Conservation (phyloP, 2,888 invertebrate species). For the Danaus chrysippus region DNA sequence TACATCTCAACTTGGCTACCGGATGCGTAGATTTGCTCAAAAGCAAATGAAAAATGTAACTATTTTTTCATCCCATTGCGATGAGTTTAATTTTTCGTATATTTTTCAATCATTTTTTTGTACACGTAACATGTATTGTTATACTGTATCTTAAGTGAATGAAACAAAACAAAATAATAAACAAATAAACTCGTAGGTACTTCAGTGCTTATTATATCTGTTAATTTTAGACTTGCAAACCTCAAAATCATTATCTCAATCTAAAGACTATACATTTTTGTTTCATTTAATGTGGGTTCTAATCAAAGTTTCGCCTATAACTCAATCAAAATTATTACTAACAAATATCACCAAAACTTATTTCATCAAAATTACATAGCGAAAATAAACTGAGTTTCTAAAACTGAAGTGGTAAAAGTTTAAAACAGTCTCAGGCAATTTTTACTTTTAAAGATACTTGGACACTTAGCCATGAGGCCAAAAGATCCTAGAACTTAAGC, state of each 20-base stretch:
- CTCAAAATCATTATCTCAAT: too few relatives aligned
- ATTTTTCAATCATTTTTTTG: background rate
- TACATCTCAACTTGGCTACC: conserved; percentile 24
- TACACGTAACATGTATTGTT: too few relatives aligned
- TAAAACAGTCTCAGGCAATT: conserved; percentile 66
- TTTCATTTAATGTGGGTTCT: background rate
- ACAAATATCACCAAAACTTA: background rate
- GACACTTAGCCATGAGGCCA: conserved; percentile 68
- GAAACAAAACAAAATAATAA: too few relatives aligned
- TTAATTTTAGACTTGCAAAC: too few relatives aligned
- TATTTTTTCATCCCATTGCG: background rate
- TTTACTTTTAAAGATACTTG: conserved; percentile 68
- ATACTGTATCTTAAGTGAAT: too few relatives aligned
- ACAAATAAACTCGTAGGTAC: too few relatives aligned
- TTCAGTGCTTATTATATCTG: too few relatives aligned
- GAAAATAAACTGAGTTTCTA: conserved; percentile 32
- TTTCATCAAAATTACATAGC: conserved; percentile 5
- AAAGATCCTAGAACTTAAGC: conserved; percentile 76
- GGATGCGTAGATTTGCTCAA: conserved; percentile 7
- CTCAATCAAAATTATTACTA: background rate
- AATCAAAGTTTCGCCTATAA: background rate
- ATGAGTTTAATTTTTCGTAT: background rate
- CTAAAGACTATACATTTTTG: too few relatives aligned
- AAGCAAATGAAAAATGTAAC: conserved; percentile 2
- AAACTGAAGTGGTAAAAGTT: conserved; percentile 61